phyloP scores from a whole-genome alignment of 2,113 vertebrate genomes.

The Melanerpes formicivorus region DNA sequence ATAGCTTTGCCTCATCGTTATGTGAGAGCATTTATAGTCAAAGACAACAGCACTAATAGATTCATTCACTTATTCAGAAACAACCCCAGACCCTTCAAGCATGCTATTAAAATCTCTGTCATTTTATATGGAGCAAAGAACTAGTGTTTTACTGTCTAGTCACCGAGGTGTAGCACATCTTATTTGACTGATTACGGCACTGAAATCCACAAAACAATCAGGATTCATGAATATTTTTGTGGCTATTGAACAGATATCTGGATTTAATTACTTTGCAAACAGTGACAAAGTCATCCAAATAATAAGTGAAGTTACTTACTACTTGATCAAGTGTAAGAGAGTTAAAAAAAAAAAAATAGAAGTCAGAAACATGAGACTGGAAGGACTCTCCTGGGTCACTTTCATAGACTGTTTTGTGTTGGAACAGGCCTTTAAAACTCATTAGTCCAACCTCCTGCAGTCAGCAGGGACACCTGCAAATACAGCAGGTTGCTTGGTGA shows the following conservation, averaged over 20 bases:
- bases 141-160: conserved; percentile 34
- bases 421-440: no score
- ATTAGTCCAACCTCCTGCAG: no score
- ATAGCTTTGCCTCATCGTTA: conserved; percentile 42
- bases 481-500: no score
- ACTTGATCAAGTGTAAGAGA: neutral
- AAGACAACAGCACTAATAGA: conserved; percentile 59
- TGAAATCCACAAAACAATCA: conserved; percentile 48
- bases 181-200: conserved; percentile 45
- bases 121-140: conserved; percentile 37
- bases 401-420: neutral
- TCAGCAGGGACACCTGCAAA: no score
- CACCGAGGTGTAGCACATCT: conserved; percentile 17
- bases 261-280: conserved; percentile 23
- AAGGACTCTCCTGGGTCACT: neutral
- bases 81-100: conserved; percentile 46
- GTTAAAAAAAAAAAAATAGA: neutral
- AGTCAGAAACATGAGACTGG: neutral
- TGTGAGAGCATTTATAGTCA: conserved; percentile 22
- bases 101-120: conserved; percentile 69
- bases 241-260: neutral
- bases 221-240: conserved; percentile 38
- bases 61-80: conserved; percentile 60
- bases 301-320: neutral
- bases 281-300: conserved; percentile 25